phyloP scores from a whole-genome alignment of 2,797 vertebrate species.

The Artibeus jamaicensis region DNA sequence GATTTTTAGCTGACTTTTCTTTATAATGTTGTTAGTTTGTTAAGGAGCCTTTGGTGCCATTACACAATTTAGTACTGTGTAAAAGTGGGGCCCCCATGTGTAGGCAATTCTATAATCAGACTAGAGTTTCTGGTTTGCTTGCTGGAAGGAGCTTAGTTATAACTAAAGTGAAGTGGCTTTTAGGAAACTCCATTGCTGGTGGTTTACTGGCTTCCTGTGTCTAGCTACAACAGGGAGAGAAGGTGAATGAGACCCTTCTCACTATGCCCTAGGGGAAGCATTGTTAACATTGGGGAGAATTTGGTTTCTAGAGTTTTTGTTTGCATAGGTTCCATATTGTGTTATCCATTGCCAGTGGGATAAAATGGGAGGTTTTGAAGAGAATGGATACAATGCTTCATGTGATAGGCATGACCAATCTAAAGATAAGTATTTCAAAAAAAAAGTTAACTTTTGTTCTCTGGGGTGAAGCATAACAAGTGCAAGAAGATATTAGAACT shows the following conservation, averaged over 20 bases:
- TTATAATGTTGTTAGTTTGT: not conserved
- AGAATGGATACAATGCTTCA: conserved; percentile 46
- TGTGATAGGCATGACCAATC: conserved; percentile 42
- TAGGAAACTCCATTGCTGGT: conserved; percentile 36
- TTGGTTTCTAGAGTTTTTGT: conserved; percentile 54
- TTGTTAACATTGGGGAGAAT: conserved; percentile 47
- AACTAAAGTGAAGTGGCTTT: conserved; percentile 43
- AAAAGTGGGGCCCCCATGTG: conserved; percentile 43
- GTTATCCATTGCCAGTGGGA: conserved; percentile 43
- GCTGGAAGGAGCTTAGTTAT: conserved; percentile 51
- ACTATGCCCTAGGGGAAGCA: conserved; percentile 34
- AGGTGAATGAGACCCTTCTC: conserved; percentile 56
- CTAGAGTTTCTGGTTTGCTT: conserved; percentile 49
- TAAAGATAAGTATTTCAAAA: conserved; percentile 53
- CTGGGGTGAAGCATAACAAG: not conserved
- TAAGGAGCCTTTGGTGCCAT: conserved; percentile 15
- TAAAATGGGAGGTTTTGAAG: conserved; percentile 32
- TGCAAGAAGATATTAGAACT: not conserved
- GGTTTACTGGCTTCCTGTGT: conserved; percentile 54
- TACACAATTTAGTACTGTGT: conserved; percentile 52
- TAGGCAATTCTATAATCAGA: conserved; percentile 42
- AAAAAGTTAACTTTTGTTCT: not conserved
- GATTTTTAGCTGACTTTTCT: conserved; percentile 26
- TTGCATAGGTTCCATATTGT: conserved; percentile 47
- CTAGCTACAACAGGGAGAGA: conserved; percentile 31